Evolutionary conservation across 2,113 vertebrate species (phyloP).

Genomic region (Saccopteryx bilineata): DNA sequence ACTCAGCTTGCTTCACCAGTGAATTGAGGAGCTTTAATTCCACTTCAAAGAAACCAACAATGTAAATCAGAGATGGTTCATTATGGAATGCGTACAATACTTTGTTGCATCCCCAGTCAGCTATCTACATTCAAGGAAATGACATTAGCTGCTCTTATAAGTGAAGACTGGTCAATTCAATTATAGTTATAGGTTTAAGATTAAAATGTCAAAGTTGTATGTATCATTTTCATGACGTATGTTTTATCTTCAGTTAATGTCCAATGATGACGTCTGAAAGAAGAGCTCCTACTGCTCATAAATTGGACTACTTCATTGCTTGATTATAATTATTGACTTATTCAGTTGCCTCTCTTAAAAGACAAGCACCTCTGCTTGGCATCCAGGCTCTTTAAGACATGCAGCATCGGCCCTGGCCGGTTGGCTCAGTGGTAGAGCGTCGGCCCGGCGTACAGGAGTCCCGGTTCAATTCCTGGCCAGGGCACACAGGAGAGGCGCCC

Average conservation of each 20-base stretch:
- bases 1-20: background rate
- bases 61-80: background rate
- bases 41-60: constrained; percentile 20
- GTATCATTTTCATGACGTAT: background rate
- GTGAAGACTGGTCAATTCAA: background rate
- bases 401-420: too few relatives aligned
- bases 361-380: background rate
- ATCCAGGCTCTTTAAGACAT: background rate
- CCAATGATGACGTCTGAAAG: background rate
- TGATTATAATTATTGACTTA: background rate
- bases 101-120: background rate
- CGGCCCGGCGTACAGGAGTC: too few relatives aligned
- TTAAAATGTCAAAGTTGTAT: background rate
- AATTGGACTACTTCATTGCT: background rate
- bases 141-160: background rate
- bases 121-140: background rate
- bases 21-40: background rate
- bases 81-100: background rate
- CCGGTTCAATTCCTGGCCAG: too few relatives aligned
- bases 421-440: too few relatives aligned
- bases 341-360: background rate
- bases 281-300: background rate
- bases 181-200: background rate
- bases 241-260: constrained; percentile 22
- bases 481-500: too few relatives aligned